A percentile compares a stretch with the other conserved stretches of the same genome.
Evolutionary conservation across 2,888 invertebrate species (phyloP).

Genomic region (Trissolcus brochymenae): DNA sequence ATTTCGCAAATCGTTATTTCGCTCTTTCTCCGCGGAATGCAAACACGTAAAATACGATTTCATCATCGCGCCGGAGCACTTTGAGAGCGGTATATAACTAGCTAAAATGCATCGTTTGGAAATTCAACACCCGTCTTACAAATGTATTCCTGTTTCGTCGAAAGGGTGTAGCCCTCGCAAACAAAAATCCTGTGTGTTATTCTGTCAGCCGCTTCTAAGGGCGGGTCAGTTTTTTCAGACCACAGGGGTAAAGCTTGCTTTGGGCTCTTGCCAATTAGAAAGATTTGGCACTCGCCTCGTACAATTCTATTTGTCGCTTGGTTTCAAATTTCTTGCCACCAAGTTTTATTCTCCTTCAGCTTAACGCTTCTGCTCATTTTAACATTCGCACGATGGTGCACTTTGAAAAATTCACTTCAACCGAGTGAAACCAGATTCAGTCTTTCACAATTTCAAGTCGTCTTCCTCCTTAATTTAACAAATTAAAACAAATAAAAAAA

Average conservation of each 20-base stretch:
- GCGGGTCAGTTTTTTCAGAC: conserved; percentile 33
- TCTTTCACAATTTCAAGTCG: too few relatives aligned
- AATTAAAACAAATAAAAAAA: too few relatives aligned
- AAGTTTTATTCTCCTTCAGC: conserved; percentile 14
- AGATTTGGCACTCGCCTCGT: conserved; percentile 36
- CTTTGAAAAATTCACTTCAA: background rate
- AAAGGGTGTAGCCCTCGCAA: conserved; percentile 29
- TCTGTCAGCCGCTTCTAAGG: conserved; percentile 14
- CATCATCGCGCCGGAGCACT: background rate
- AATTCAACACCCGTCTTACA: conserved; percentile 9
- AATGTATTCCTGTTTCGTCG: conserved; percentile 25
- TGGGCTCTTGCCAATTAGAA: conserved; percentile 46
- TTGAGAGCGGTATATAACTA: conserved; percentile 5
- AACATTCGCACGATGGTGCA: background rate
- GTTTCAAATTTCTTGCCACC: conserved; percentile 34
- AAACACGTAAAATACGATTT: background rate
- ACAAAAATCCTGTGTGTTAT: conserved; percentile 9
- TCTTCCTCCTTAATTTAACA: too few relatives aligned
- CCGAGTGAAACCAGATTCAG: background rate
- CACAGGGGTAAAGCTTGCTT: conserved; percentile 32
- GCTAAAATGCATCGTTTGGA: conserved; percentile 14
- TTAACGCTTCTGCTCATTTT: background rate
- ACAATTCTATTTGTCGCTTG: conserved; percentile 39
- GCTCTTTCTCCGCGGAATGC: background rate
- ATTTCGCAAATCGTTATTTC: background rate